phyloP scores from a whole-genome alignment of 2,797 vertebrate genomes.

The Clarias platycephalus region DNA sequence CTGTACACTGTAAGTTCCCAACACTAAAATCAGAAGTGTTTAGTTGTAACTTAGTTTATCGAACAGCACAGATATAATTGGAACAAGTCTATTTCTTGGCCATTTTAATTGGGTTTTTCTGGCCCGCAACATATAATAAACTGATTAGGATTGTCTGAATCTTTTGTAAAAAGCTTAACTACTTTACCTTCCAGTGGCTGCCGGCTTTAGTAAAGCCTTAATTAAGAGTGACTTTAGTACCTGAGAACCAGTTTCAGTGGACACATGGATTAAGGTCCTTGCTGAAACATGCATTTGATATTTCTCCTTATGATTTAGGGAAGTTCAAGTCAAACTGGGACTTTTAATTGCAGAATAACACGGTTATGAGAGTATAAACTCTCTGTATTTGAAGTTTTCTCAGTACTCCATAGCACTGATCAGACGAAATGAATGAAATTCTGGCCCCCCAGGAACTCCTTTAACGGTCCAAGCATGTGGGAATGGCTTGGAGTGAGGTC shows the following conservation, averaged over 20 bases:
- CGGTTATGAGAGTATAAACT: no score
- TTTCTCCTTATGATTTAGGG: neutral
- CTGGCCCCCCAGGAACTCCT: no score
- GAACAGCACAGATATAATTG: no score
- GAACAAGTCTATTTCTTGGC: neutral
- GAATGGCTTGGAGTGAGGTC: no score
- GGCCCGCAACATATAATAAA: neutral
- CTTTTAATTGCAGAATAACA: no score
- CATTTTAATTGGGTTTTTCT: neutral
- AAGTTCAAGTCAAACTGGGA: no score
- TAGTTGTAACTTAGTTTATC: neutral
- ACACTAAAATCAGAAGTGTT: neutral
- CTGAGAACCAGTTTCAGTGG: neutral
- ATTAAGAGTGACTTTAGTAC: slow-evolving; percentile 2
- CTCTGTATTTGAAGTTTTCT: no score
- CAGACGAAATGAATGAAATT: no score
- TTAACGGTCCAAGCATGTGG: no score
- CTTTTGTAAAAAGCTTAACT: neutral
- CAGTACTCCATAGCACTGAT: no score
- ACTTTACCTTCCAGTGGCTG: neutral
- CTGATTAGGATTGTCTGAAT: neutral
- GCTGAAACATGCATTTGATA: neutral
- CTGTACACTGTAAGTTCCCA: neutral
- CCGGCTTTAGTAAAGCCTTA: neutral
- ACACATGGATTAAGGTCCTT: neutral